Conservation (phyloP, 2,888 invertebrate species). For the Pyrocoelia pectoralis region DNA sequence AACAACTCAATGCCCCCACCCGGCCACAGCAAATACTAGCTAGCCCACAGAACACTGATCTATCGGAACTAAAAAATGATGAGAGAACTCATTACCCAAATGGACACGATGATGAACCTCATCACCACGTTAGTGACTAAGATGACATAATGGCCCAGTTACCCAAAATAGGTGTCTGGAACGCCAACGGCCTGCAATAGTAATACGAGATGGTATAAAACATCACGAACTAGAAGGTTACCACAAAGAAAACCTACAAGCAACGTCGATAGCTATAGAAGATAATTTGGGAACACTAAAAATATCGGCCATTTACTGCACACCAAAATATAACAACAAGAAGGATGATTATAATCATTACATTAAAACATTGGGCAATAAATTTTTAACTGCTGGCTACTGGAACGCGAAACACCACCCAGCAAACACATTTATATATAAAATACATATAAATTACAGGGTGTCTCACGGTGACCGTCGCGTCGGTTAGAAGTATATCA, state of each 20-base stretch:
- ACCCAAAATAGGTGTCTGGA: too few species aligned
- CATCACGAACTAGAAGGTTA: slow-evolving; percentile 1
- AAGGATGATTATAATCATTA: neutral
- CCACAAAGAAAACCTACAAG: neutral
- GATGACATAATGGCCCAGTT: neutral
- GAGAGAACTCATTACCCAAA: neutral
- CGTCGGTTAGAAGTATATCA: too few species aligned
- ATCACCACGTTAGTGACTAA: neutral
- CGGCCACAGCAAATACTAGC: neutral
- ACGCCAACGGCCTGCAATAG: slow-evolving; percentile 1
- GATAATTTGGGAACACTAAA: neutral
- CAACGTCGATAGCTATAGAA: neutral
- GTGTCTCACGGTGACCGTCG: too few species aligned
- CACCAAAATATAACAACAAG: neutral
- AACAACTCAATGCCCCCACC: neutral
- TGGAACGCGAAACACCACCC: slow-evolving; percentile 2
- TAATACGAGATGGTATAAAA: neutral
- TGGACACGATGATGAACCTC: neutral
- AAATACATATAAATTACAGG: too few species aligned
- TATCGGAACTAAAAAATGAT: neutral
- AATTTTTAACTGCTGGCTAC: neutral
- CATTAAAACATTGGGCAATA: neutral
- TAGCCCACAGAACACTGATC: neutral
- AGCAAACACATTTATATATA: too few species aligned
- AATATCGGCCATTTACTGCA: neutral